Evolutionary conservation across 64 coral and sea anemone genomes (phyloP), one percentile per base, ranked within the genome.

Genomic region (Pocillopora verrucosa): DNA sequence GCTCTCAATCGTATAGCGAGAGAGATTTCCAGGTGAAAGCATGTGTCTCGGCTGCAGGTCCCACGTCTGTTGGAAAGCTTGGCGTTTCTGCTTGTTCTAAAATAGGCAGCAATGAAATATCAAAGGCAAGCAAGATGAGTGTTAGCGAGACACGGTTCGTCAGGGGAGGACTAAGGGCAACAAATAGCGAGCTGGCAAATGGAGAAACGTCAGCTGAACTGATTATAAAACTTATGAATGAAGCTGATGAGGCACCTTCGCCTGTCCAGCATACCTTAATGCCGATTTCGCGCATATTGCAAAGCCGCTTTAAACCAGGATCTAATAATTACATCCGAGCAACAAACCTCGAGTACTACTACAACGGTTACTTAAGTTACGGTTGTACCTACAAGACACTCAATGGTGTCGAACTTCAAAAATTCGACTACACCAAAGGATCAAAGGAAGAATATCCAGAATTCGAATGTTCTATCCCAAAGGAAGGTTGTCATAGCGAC

Each of bases 11-110:
- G 3, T 94, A 84, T 78, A 89, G 34, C 58, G 34, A 94, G 16
- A 73, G 79, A 36, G 92, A 94, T 16, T 94, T 94, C 22, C 61
- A 80, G 5, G 79, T 94, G 60, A 86, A 94, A 59, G 74, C 58
- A 4, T 94, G 92, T n/a, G 6, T 72, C 3, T 74, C 78, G 13
- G 3, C 85, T 10, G 72, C 77, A 30, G 86, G 86, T 34, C 79
- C 87, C 19, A 83, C 62, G 11, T 11, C 34, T 13, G 34, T 57
- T 20, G 69, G 92, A 15, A 82, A 93, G 45, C 1, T 70, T 22
- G 59, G 78, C 6, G 64, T 93, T 19, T 16, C 34, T 14, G 70
- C 81, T 13, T 94, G 87, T 17, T 17, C 37, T 16, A 74, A 80
- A 19, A 26, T 86, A 1, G 90, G 59, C 11, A 79, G 78, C 15